Evolutionary conservation across 2,797 vertebrate species (phyloP).

Genomic region (Caiman crocodilus): DNA sequence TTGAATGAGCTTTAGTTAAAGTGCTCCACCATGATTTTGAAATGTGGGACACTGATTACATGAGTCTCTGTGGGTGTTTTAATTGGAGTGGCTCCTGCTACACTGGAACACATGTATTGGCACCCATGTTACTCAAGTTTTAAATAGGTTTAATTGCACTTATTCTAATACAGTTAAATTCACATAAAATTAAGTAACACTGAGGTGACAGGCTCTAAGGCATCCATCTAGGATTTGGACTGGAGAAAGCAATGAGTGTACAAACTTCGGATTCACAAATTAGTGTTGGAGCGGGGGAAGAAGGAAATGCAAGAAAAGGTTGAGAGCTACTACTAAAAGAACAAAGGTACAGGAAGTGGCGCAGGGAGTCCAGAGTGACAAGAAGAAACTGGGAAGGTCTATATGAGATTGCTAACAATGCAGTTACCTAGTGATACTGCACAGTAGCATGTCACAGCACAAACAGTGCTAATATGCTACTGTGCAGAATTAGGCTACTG

Average conservation of each 20-base stretch:
- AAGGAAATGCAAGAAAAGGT: background rate
- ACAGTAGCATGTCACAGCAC: too few species aligned
- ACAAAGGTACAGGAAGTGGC: background rate
- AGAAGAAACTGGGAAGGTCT: background rate
- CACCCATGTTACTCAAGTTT: background rate
- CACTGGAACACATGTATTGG: too few species aligned
- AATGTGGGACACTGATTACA: too few species aligned
- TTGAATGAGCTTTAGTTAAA: too few species aligned
- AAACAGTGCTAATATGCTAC: too few species aligned
- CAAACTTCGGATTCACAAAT: background rate
- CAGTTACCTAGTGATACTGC: too few species aligned
- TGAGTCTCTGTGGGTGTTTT: too few species aligned
- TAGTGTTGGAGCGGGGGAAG: background rate
- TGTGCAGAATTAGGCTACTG: too few species aligned
- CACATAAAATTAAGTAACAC: background rate
- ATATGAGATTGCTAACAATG: too few species aligned
- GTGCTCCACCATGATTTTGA: too few species aligned
- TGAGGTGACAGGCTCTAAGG: background rate
- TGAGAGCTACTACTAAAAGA: background rate
- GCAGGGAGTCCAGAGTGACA: background rate
- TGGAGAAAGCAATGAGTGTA: background rate
- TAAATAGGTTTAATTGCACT: background rate
- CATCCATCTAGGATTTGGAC: background rate
- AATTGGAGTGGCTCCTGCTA: too few species aligned
- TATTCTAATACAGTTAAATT: background rate